Conservation (phyloP, 2,797 vertebrate genomes). For the Phylloscopus collybita region DNA sequence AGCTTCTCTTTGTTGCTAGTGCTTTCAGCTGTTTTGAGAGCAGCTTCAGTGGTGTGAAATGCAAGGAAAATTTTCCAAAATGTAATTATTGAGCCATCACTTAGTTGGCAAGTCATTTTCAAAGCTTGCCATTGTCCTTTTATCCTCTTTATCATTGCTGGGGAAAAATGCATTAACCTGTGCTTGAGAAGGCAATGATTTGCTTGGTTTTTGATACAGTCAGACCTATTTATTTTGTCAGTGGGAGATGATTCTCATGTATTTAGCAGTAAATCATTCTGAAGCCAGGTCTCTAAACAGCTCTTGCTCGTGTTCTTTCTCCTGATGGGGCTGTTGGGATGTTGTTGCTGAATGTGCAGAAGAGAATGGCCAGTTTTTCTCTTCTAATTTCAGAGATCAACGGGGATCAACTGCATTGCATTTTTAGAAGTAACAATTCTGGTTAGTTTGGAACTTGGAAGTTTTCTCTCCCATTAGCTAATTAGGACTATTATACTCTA, state of each 20-base stretch:
- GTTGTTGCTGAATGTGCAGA: constrained; percentile 25
- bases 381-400: background rate
- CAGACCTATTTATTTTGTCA: constrained; percentile 26
- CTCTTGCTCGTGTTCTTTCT: background rate
- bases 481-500: constrained; percentile 26
- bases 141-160: background rate
- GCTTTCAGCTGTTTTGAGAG: background rate
- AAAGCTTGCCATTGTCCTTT: background rate
- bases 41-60: background rate
- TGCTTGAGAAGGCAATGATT: background rate
- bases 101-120: background rate
- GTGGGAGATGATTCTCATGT: background rate
- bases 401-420: background rate
- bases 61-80: background rate
- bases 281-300: background rate
- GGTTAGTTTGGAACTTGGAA: background rate
- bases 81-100: background rate
- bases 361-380: background rate
- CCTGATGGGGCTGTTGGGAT: constrained; percentile 8
- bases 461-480: constrained; percentile 19
- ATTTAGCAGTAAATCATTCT: constrained; percentile 8
- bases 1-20: background rate
- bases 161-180: background rate
- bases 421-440: background rate
- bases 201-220: constrained; percentile 49